These are phyloP conservation scores for Melopsittacus undulatus DNA, from an alignment of 2,797 vertebrate species.

Conservation along the genomic window DNA sequence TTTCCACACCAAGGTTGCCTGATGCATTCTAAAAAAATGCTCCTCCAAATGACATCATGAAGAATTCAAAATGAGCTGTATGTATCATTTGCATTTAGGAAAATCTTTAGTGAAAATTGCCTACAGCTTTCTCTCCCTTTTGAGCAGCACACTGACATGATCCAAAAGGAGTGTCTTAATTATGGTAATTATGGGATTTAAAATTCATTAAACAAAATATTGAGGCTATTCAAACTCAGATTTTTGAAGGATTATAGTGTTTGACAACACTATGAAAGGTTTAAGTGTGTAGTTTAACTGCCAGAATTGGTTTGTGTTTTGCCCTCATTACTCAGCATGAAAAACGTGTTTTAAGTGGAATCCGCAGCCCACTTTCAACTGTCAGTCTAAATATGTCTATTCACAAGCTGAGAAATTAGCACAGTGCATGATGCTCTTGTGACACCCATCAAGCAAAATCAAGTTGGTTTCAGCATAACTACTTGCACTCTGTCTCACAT, in stretches of 20 bases:
- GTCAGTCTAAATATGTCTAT: slow-evolving; percentile 70
- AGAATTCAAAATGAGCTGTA: slow-evolving; percentile 21
- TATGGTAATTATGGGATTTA: slow-evolving; percentile 68
- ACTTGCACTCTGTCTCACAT: slow-evolving; percentile 21
- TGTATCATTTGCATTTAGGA: slow-evolving; percentile 43
- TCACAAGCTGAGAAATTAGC: slow-evolving; percentile 57
- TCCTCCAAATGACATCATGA: neutral
- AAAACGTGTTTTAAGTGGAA: slow-evolving; percentile 69
- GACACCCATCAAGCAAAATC: slow-evolving; percentile 52
- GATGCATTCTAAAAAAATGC: neutral
- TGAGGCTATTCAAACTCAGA: slow-evolving; percentile 53
- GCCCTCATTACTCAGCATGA: slow-evolving; percentile 68
- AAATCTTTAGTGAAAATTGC: slow-evolving; percentile 50
- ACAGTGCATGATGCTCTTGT: slow-evolving; percentile 30
- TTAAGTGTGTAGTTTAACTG: slow-evolving; percentile 72
- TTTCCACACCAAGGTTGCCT: neutral
- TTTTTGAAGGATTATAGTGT: slow-evolving; percentile 63
- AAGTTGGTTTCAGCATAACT: neutral
- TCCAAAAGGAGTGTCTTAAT: slow-evolving; percentile 69
- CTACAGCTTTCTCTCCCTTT: slow-evolving; percentile 52
- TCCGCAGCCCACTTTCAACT: slow-evolving; percentile 69
- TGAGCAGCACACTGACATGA: slow-evolving; percentile 43
- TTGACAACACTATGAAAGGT: slow-evolving; percentile 77
- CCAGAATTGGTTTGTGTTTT: slow-evolving; percentile 74
- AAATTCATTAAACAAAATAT: slow-evolving; percentile 61